A percentile compares a stretch with the other conserved stretches of the same genome.
Conservation (phyloP, 2,797 vertebrate genomes). For the Vireo griseus region DNA sequence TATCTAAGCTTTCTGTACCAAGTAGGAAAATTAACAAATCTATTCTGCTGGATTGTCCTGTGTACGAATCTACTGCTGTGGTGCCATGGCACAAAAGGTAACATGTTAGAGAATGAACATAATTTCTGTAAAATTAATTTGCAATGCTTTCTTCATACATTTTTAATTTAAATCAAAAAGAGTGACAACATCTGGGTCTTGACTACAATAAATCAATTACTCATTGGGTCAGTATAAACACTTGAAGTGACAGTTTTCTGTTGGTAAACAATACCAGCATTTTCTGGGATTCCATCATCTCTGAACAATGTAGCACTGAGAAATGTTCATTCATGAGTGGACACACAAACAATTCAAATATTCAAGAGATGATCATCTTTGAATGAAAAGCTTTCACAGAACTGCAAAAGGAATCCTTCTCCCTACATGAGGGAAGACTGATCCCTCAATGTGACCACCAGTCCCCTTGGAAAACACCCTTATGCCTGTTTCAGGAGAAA, state of each 20-base stretch:
- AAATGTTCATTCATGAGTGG: slow-evolving; percentile 68
- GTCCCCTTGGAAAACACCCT: background rate
- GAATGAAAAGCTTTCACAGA: slow-evolving; percentile 5
- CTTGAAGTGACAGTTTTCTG: slow-evolving; percentile 33
- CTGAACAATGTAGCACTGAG: slow-evolving; percentile 63
- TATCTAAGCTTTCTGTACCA: background rate
- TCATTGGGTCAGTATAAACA: slow-evolving; percentile 21
- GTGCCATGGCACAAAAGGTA: background rate
- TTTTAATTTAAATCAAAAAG: slow-evolving; percentile 3
- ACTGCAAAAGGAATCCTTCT: background rate
- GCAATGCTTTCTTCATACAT: background rate
- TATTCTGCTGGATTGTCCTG: background rate
- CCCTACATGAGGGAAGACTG: background rate
- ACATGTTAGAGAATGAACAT: background rate
- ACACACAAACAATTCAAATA: slow-evolving; percentile 73
- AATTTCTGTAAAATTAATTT: background rate
- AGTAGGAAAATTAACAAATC: background rate
- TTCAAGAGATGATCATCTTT: slow-evolving; percentile 60
- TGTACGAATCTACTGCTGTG: background rate
- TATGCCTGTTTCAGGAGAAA: background rate
- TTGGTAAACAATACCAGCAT: slow-evolving; percentile 79
- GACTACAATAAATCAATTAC: background rate
- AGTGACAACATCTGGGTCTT: background rate
- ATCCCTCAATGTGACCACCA: background rate
- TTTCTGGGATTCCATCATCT: slow-evolving; percentile 77